Base-by-base conservation (phyloP, 2,888 invertebrate species). In the Caenorhabditis imperialis region DNA sequence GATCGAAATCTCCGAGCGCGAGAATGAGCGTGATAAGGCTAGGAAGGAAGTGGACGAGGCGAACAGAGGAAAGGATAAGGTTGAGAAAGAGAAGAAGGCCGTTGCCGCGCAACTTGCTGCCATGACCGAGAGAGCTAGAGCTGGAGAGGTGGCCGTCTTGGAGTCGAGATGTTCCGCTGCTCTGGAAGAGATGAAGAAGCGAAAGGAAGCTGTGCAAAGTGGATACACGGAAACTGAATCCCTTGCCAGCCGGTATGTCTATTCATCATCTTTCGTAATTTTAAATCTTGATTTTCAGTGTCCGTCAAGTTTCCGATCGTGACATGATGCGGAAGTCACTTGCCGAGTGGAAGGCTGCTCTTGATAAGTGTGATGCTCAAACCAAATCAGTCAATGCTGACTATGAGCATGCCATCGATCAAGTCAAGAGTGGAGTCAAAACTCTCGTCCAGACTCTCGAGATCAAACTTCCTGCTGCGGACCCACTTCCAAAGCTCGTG, bases 401-500 rank as follows among this genome's bases (percentile, higher is more conserved):
- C 5, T 80, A 61, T 58, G 75, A 75, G 5, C 55, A 62, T 16
- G 75, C 77, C 8, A 61, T 69, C n/a, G 79, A 82, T 12, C 44
- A 54, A 14, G 74, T 82, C 45, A 74, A 53, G 30, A 75, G 44
- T 16, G 81, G 81, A 42, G 51, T 58, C 12, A 78, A 77, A 37
- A 69, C 69, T 14, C 45, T 78, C 20, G 61, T 47, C 1, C 77
- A 77, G 27, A 60, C 62, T 18, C 60, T 48, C 16, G 77, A 77
- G 14, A 57, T 77, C 44, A 77, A 73, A 35, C 14, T 69, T 18
- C 71, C 71, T 8, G 25, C 65, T 2, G 50, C 37, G 16, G 75
- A 79, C 12, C n/a, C 69, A 6, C 69, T 79, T n/a, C 81, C 81
- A 51, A 79, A 79, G 33, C 61, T 76, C 12, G 74, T 81, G 25